These are phyloP conservation scores for Drosophila histrio DNA, from an alignment of 2,888 invertebrate species.

Conservation along the genomic window DNA sequence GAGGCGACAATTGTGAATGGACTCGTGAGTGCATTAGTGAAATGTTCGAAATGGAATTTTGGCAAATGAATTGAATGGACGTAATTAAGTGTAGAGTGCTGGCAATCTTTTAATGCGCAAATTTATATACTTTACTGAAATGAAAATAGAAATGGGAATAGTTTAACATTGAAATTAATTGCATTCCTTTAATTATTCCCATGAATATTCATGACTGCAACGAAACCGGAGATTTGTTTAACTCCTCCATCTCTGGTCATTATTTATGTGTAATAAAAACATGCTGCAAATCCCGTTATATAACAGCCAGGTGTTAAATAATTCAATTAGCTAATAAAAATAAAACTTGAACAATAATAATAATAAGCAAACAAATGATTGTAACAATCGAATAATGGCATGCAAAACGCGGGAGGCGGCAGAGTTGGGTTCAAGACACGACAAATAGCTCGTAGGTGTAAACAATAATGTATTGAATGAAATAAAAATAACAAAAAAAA, in stretches of 20 bases:
- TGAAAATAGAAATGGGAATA: neutral
- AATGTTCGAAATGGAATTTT: slow-evolving; percentile 39
- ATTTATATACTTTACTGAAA: neutral
- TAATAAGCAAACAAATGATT: slow-evolving; percentile 32
- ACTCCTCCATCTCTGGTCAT: neutral
- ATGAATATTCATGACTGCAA: slow-evolving; percentile 14
- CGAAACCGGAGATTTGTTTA: slow-evolving; percentile 1
- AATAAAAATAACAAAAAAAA: slow-evolving; percentile 4
- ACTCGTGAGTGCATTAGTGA: slow-evolving; percentile 54
- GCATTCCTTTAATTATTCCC: neutral
- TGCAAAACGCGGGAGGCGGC: slow-evolving; percentile 2
- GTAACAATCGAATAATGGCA: slow-evolving; percentile 31
- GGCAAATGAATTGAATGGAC: slow-evolving; percentile 12
- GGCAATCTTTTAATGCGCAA: neutral
- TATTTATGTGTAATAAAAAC: slow-evolving; percentile 2
- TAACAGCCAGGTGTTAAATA: slow-evolving; percentile 11
- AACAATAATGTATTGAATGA: slow-evolving; percentile 27
- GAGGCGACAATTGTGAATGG: slow-evolving; percentile 43
- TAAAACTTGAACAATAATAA: slow-evolving; percentile 24
- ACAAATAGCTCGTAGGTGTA: slow-evolving; percentile 38
- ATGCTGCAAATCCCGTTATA: slow-evolving; percentile 4
- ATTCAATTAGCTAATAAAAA: slow-evolving; percentile 40
- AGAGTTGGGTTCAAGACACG: slow-evolving; percentile 7
- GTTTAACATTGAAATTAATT: slow-evolving; percentile 11
- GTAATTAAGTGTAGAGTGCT: slow-evolving; percentile 36